Percentiles rank a stretch among this genome's conserved stretches.
Evolutionary conservation across 2,797 vertebrate genomes (phyloP).

Genomic region (Molossus alvarezi): DNA sequence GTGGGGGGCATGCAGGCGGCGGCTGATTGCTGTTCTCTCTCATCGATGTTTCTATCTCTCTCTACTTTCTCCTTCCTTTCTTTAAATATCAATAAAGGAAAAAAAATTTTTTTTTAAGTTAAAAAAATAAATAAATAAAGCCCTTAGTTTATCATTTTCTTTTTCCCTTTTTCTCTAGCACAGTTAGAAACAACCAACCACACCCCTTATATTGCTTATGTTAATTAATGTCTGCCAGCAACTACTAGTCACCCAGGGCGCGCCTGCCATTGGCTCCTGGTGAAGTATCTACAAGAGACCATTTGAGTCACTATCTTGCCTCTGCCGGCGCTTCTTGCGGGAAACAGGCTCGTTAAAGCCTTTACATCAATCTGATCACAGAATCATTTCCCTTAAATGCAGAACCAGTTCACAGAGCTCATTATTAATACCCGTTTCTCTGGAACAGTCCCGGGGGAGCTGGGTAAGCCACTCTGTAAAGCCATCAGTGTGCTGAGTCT

Average conservation of each 20-base stretch:
- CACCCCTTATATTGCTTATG: not conserved
- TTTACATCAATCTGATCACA: constrained; percentile 24
- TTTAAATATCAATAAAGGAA: no score
- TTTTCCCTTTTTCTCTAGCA: not conserved
- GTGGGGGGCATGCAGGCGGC: no score
- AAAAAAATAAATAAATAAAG: not conserved
- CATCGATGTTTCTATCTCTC: no score
- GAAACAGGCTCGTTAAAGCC: not conserved
- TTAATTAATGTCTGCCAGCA: not conserved
- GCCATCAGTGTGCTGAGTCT: not conserved
- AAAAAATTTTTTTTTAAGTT: no score
- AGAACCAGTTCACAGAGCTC: not conserved
- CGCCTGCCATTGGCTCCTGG: not conserved
- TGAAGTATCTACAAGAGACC: not conserved
- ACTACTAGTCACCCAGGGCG: not conserved
- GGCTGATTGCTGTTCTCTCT: no score
- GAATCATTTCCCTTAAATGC: not conserved
- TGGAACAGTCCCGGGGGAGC: not conserved
- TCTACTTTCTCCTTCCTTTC: no score
- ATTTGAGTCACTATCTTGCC: not conserved
- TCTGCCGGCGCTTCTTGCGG: no score
- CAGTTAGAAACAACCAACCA: not conserved
- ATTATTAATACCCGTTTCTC: not conserved
- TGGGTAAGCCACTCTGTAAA: not conserved
- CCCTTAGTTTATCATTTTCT: not conserved